A percentile compares a stretch with the other conserved stretches of the same genome.
These are phyloP conservation scores for Trachymyrmex septentrionalis DNA, from an alignment of 1,140 invertebrate species.

Conservation along the genomic window DNA sequence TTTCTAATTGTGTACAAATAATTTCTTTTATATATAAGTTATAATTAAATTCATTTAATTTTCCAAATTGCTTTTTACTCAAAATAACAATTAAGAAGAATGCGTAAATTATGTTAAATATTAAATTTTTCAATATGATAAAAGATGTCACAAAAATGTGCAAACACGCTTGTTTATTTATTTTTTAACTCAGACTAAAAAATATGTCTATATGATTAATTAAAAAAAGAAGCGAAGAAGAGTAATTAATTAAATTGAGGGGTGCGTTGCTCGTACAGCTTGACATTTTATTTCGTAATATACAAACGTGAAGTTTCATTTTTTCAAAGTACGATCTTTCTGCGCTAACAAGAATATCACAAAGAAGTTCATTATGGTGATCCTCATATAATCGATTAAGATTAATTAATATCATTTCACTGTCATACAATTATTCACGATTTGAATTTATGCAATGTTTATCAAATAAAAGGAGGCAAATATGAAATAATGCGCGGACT, in stretches of 20 bases:
- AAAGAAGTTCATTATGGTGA: background rate
- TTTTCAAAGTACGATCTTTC: background rate
- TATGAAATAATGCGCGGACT: slow-evolving; percentile 25
- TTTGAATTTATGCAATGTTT: slow-evolving; percentile 12
- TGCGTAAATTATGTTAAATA: background rate
- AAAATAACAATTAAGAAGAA: slow-evolving; percentile 6
- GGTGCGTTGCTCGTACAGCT: background rate
- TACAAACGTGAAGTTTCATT: background rate
- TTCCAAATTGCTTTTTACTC: background rate
- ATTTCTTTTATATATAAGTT: background rate
- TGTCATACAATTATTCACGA: background rate
- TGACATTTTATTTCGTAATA: background rate
- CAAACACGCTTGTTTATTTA: slow-evolving; percentile 25
- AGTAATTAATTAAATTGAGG: slow-evolving; percentile 41
- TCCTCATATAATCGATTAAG: slow-evolving; percentile 36
- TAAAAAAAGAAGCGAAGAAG: slow-evolving; percentile 13
- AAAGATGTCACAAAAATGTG: background rate
- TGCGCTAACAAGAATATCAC: background rate
- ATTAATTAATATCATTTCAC: slow-evolving; percentile 26
- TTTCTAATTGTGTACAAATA: slow-evolving; percentile 7
- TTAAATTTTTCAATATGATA: slow-evolving; percentile 10
- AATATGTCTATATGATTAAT: slow-evolving; percentile 21
- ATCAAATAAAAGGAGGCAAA: background rate
- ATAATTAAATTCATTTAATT: slow-evolving; percentile 13
- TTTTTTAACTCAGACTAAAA: background rate